A percentile compares a stretch with the other conserved stretches of the same genome.
phyloP scores from a whole-genome alignment of 2,888 invertebrate species.

The Hirtodrosophila histrioides region DNA sequence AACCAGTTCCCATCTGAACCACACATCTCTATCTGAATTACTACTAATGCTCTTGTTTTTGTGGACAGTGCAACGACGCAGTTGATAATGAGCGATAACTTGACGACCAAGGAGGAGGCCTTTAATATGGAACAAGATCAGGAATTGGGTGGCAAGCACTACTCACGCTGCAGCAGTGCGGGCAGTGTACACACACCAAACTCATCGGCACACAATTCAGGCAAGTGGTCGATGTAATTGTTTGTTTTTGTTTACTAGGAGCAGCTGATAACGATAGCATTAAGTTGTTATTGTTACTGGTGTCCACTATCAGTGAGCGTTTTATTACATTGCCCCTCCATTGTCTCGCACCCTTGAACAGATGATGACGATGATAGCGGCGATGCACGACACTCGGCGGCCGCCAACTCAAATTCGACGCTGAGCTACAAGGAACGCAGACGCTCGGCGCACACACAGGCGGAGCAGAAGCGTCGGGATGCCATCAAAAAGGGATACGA shows the following conservation, averaged over 20 bases:
- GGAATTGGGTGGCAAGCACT: slow-evolving; percentile 85
- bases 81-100: slow-evolving; percentile 66
- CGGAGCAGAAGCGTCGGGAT: slow-evolving; percentile 98
- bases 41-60: slow-evolving; percentile 54
- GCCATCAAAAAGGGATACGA: slow-evolving; percentile 99
- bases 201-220: slow-evolving; percentile 92
- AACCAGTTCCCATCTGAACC: slow-evolving; percentile 11
- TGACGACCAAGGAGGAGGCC: slow-evolving; percentile 59
- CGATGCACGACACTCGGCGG: slow-evolving; percentile 84
- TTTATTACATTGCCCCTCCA: slow-evolving; percentile 45
- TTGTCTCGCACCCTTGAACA: slow-evolving; percentile 17
- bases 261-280: slow-evolving; percentile 59
- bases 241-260: slow-evolving; percentile 28
- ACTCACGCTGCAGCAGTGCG: slow-evolving; percentile 90
- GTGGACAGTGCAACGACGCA: slow-evolving; percentile 62
- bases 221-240: slow-evolving; percentile 81
- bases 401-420: slow-evolving; percentile 83
- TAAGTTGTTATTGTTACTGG: slow-evolving; percentile 29
- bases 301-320: slow-evolving; percentile 49
- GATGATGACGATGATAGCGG: slow-evolving; percentile 88
- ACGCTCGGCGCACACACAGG: slow-evolving; percentile 97
- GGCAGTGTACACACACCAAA: slow-evolving; percentile 91
- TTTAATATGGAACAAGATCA: slow-evolving; percentile 85
- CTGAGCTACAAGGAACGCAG: slow-evolving; percentile 96
- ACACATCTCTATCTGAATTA: not conserved